A percentile compares a stretch with the other conserved stretches of the same genome.
These are phyloP conservation scores for Diacarnus erythraeanus DNA, from an alignment of 37 sponge, comb jelly and placozoan species.

Conservation along the genomic window DNA sequence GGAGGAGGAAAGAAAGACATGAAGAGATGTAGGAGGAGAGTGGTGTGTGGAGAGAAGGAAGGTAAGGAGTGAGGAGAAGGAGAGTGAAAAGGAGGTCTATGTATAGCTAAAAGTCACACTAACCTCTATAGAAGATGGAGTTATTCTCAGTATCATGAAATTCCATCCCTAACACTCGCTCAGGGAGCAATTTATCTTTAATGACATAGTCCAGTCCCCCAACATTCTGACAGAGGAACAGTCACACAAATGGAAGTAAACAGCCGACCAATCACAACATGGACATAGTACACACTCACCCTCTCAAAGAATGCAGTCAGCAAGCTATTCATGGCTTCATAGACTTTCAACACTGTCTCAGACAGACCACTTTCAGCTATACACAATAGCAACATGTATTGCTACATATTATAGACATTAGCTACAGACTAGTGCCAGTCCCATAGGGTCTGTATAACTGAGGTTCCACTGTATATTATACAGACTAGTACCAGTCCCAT, in stretches of 20 bases:
- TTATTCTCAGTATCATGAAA: slow-evolving; percentile 69
- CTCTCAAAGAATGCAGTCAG: slow-evolving; percentile 74
- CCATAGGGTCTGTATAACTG: no score
- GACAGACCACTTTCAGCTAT: slow-evolving; percentile 1
- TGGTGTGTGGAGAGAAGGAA: neutral
- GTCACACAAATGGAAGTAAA: no score
- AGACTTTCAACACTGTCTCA: slow-evolving; percentile 38
- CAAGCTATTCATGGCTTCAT: slow-evolving; percentile 69
- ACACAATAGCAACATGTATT: no score
- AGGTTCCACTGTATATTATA: no score
- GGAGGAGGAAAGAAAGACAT: neutral
- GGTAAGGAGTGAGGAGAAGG: no score
- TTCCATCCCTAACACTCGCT: slow-evolving; percentile 84
- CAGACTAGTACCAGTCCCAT: no score
- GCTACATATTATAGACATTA: no score
- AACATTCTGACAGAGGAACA: slow-evolving; percentile 41
- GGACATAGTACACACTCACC: no score
- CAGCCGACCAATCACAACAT: neutral
- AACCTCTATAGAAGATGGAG: slow-evolving; percentile 61
- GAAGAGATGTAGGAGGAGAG: neutral
- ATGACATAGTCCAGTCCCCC: slow-evolving; percentile 67
- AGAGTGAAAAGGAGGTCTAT: neutral
- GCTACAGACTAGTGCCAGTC: no score
- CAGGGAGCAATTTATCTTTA: slow-evolving; percentile 76
- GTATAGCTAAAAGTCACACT: neutral